Evolutionary conservation across 2,113 vertebrate species (phyloP).

Genomic region (Chrysochloris asiatica): DNA sequence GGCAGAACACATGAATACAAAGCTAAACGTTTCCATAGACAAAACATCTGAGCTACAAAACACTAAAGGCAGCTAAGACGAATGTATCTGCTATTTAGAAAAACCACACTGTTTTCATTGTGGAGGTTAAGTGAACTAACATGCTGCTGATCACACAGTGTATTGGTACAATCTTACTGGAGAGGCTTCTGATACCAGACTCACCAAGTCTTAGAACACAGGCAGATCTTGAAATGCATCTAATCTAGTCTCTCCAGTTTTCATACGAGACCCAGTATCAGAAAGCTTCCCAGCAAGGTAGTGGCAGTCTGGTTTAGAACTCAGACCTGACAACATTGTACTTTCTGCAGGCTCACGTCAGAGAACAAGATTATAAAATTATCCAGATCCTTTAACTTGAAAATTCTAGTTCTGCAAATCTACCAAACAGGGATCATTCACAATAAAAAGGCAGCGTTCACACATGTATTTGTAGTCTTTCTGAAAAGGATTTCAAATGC

Average conservation of each 20-base stretch:
- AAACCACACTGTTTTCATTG: neutral
- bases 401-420: neutral
- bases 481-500: constrained; percentile 33
- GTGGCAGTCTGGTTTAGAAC: neutral
- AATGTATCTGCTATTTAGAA: constrained; percentile 15
- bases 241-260: neutral
- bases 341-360: neutral
- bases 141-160: neutral
- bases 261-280: neutral
- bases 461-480: constrained; percentile 3
- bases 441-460: neutral
- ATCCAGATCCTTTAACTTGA: neutral
- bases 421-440: neutral
- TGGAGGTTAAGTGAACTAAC: neutral
- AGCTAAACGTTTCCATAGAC: neutral
- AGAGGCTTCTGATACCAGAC: neutral
- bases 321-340: neutral
- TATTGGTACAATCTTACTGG: neutral
- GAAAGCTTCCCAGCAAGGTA: neutral
- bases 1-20: constrained; percentile 11
- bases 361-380: neutral
- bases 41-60: neutral
- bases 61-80: neutral
- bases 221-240: neutral
- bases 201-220: constrained; percentile 20